These are phyloP conservation scores for Chelon auratus DNA, from an alignment of 2,797 vertebrate species.

Conservation along the genomic window DNA sequence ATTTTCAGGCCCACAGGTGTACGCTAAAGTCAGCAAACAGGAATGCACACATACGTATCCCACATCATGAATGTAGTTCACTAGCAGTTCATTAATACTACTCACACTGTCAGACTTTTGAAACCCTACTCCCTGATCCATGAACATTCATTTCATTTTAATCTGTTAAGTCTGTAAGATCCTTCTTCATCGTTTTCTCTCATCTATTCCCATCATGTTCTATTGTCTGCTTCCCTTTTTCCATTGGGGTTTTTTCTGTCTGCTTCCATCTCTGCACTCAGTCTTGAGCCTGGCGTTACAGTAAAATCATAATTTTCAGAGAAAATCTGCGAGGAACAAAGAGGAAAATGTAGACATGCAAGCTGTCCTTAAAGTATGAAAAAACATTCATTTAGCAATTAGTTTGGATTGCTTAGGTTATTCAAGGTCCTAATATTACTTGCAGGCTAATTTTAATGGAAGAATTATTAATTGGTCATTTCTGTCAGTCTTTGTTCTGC, in stretches of 20 bases:
- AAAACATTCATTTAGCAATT: slow-evolving; percentile 32
- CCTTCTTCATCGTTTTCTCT: background rate
- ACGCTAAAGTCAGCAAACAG: slow-evolving; percentile 18
- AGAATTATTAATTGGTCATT: slow-evolving; percentile 28
- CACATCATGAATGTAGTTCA: background rate
- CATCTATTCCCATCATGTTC: background rate
- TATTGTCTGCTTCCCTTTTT: background rate
- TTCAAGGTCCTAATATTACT: slow-evolving; percentile 32
- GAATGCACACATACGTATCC: background rate
- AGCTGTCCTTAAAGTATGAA: background rate
- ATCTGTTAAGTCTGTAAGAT: background rate
- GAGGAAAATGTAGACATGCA: background rate
- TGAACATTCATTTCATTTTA: background rate
- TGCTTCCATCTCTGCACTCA: background rate
- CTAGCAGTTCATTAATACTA: background rate
- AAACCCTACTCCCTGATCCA: background rate
- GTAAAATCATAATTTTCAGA: background rate
- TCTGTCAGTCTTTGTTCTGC: slow-evolving; percentile 37
- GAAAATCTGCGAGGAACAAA: background rate
- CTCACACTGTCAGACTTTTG: background rate
- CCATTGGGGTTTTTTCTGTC: background rate
- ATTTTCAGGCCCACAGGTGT: slow-evolving; percentile 15
- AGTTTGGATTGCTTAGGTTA: slow-evolving; percentile 8
- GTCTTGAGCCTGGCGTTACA: background rate
- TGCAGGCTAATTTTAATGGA: slow-evolving; percentile 35